Conservation (phyloP, 2,888 invertebrate genomes). For the Scaeva pyrastri region DNA sequence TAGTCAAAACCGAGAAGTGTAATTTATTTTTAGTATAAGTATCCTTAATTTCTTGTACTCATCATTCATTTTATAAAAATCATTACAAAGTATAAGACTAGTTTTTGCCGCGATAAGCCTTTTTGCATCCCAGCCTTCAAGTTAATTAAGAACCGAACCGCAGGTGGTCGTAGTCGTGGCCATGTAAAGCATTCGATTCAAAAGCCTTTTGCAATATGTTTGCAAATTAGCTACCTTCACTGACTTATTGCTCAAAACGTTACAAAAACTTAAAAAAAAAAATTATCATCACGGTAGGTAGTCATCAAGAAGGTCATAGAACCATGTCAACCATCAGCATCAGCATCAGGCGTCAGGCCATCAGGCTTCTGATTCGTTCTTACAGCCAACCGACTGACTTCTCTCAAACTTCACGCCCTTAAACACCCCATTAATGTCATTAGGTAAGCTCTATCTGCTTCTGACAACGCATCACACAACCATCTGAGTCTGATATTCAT, state of each 20-base stretch:
- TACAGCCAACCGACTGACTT: too few relatives aligned
- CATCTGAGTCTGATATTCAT: constrained; percentile 29
- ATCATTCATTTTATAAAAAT: too few relatives aligned
- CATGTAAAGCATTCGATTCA: constrained; percentile 1
- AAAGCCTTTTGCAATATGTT: constrained; percentile 2
- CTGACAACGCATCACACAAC: constrained; percentile 24
- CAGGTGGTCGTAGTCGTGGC: neutral
- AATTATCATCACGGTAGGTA: constrained; percentile 13
- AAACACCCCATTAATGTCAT: constrained; percentile 59
- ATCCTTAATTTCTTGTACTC: too few relatives aligned
- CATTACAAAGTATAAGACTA: too few relatives aligned
- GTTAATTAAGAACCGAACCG: constrained; percentile 31
- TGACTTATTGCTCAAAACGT: constrained; percentile 8
- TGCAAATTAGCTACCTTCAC: constrained; percentile 25
- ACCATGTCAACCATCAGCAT: constrained; percentile 36
- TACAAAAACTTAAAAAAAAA: neutral
- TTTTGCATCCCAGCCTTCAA: neutral
- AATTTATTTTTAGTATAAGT: too few relatives aligned
- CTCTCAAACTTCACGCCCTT: constrained; percentile 54
- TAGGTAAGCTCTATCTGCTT: constrained; percentile 35
- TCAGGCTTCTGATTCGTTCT: neutral
- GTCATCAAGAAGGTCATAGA: constrained; percentile 39
- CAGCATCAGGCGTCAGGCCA: neutral
- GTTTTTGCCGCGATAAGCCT: too few relatives aligned
- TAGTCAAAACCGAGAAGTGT: too few relatives aligned